phyloP scores from a whole-genome alignment of 2,113 vertebrate species.

The Nanorana parkeri region DNA sequence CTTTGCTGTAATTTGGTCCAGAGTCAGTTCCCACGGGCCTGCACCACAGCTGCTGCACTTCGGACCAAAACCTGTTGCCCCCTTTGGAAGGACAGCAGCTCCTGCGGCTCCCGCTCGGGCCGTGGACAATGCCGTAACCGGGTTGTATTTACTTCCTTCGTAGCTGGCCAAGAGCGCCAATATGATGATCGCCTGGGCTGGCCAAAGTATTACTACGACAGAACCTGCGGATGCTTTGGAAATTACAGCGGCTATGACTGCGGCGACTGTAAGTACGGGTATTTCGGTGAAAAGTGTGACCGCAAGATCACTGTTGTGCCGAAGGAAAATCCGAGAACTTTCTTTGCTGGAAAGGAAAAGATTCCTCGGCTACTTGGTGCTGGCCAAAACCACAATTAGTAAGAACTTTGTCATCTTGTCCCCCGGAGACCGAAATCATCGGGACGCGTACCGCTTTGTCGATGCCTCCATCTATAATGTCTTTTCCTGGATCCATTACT shows the following conservation, averaged over 20 bases:
- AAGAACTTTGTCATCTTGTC: conserved; percentile 53
- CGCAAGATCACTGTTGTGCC: not conserved
- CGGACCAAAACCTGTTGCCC: conserved; percentile 12
- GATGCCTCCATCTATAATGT: conserved; percentile 56
- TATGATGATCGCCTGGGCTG: conserved; percentile 35
- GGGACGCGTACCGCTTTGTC: conserved; percentile 27
- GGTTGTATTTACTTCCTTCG: not conserved
- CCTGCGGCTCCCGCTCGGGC: not conserved
- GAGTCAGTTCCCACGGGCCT: conserved; percentile 31
- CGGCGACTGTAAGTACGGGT: conserved; percentile 53
- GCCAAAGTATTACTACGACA: conserved; percentile 21
- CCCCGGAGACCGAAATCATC: conserved; percentile 46
- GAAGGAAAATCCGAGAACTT: conserved; percentile 43
- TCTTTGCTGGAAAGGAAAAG: conserved; percentile 47
- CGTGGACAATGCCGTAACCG: not conserved
- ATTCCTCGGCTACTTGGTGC: conserved; percentile 47
- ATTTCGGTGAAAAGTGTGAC: conserved; percentile 34
- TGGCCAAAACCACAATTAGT: conserved; percentile 55
- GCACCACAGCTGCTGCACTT: not conserved
- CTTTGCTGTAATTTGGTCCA: not conserved
- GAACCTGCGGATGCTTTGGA: conserved; percentile 14
- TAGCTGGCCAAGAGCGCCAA: not conserved
- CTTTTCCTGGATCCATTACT: conserved; percentile 61
- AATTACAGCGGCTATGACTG: conserved; percentile 48
- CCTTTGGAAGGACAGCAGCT: conserved; percentile 7